These are phyloP conservation scores for Allacma fusca DNA, from an alignment of 2,888 invertebrate genomes.

Conservation along the genomic window DNA sequence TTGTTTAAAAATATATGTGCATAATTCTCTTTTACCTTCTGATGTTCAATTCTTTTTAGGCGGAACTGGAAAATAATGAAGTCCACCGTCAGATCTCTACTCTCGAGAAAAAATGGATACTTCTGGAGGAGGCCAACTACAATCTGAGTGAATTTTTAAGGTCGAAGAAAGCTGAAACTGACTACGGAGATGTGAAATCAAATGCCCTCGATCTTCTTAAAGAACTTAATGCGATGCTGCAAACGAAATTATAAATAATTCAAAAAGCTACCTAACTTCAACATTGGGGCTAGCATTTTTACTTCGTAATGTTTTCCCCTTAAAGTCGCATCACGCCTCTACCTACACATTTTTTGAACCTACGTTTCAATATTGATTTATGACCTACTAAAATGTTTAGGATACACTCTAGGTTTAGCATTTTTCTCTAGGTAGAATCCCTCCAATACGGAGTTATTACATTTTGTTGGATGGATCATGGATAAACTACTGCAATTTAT, in stretches of 20 bases:
- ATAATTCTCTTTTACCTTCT: neutral
- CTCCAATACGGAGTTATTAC: no score
- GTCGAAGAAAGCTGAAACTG: constrained; percentile 73
- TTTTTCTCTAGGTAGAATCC: no score
- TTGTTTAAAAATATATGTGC: constrained; percentile 29
- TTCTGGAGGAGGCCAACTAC: constrained; percentile 74
- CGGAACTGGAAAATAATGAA: constrained; percentile 75
- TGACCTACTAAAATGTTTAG: no score
- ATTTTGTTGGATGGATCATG: no score
- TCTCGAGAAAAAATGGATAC: constrained; percentile 75
- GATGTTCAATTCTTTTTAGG: constrained; percentile 66
- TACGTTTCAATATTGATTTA: no score
- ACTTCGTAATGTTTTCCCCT: no score
- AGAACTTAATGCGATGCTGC: constrained; percentile 67
- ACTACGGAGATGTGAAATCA: constrained; percentile 72
- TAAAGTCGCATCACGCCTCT: no score
- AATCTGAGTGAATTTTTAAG: constrained; percentile 74
- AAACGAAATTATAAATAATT: constrained; percentile 38
- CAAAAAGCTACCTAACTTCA: no score
- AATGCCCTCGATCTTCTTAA: constrained; percentile 69
- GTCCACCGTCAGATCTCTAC: constrained; percentile 74
- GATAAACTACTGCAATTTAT: no score
- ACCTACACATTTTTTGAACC: no score
- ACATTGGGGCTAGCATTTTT: no score
- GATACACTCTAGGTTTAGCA: no score